Evolutionary conservation across 2,888 invertebrate genomes (phyloP).

Genomic region (Patella pellucida): DNA sequence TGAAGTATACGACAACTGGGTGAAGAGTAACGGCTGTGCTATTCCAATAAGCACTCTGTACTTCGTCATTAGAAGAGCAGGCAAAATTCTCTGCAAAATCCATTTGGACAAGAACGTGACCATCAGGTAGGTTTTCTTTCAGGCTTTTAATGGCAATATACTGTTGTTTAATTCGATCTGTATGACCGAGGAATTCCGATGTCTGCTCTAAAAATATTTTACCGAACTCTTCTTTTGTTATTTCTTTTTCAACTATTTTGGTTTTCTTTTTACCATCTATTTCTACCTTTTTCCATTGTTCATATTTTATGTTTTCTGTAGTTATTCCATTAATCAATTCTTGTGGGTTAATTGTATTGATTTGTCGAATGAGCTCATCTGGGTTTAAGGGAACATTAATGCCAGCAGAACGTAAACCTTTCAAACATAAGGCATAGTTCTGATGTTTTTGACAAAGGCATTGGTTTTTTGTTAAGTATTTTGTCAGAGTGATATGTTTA

Average conservation of each 20-base stretch:
- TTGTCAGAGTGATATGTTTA: conserved; percentile 6
- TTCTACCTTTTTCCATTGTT: conserved; percentile 13
- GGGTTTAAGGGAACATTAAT: neutral
- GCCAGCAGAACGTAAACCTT: neutral
- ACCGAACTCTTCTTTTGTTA: conserved; percentile 11
- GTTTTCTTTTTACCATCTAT: conserved; percentile 13
- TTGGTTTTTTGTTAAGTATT: conserved; percentile 2
- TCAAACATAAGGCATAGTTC: conserved; percentile 13
- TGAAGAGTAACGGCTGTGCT: conserved; percentile 23
- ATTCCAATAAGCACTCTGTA: conserved; percentile 27
- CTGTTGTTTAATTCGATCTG: conserved; percentile 21
- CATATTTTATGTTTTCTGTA: neutral
- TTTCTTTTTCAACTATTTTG: conserved; percentile 5
- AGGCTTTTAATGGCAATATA: conserved; percentile 23
- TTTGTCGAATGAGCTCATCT: neutral
- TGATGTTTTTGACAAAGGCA: conserved; percentile 18
- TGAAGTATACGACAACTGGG: conserved; percentile 27
- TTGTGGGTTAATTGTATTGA: neutral
- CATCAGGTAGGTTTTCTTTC: conserved; percentile 27
- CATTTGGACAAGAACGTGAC: conserved; percentile 26
- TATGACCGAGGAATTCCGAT: conserved; percentile 7
- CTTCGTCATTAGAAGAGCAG: conserved; percentile 24
- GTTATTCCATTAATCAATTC: too few species aligned
- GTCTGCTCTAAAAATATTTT: conserved; percentile 1
- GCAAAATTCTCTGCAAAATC: conserved; percentile 34